Evolutionary conservation across 2,113 vertebrate genomes (phyloP), one percentile per base, ranked within the genome.

Genomic region (Haplochromis vanheusdeni): DNA sequence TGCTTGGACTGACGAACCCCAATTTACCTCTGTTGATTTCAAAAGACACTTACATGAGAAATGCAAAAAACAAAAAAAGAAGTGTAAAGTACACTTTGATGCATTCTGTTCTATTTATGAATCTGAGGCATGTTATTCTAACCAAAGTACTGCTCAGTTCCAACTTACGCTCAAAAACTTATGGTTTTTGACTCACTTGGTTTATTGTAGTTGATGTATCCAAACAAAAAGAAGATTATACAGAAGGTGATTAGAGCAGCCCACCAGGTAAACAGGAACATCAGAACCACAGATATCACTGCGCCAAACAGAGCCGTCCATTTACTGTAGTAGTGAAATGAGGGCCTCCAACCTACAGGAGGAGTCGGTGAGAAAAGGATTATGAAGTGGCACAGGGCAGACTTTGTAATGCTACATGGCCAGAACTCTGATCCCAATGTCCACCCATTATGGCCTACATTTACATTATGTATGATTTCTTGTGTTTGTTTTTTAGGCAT

Each of bases 231-330:
- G 42, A 97, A 33, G 84, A 96, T 95, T 28, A 97, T 85, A 11
- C 88, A 81, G 9, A 96, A 91, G 12, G 95, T 95, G 75, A 86
- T 58, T n/a, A 97, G 93, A 26, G 95, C 96, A 0, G 95, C 94
- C 96, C 94, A 96, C 96, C 96, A 97, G 8, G 92, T 96, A 6
- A 97, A 94, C 60, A 97, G 83, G 90, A 97, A 97, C 96, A 96
- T 96, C 81, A 97, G 95, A 33, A 96, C 90, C 14, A 97, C 90
- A 3, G 93, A 96, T 68, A 96, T 75, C n/a, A 96, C 81, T 1
- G 95, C 94, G 0, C 95, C 96, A 47, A 97, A 95, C 79, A 97
- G 84, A 40, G 96, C 94, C 0, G 93, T 94, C 96, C 96, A 97
- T 80, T 90, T 93, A 49, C 79, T 97, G 92, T 95, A 97, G 88